phyloP scores from a whole-genome alignment of 2,797 vertebrate species.

The Chaunax sp. region DNA sequence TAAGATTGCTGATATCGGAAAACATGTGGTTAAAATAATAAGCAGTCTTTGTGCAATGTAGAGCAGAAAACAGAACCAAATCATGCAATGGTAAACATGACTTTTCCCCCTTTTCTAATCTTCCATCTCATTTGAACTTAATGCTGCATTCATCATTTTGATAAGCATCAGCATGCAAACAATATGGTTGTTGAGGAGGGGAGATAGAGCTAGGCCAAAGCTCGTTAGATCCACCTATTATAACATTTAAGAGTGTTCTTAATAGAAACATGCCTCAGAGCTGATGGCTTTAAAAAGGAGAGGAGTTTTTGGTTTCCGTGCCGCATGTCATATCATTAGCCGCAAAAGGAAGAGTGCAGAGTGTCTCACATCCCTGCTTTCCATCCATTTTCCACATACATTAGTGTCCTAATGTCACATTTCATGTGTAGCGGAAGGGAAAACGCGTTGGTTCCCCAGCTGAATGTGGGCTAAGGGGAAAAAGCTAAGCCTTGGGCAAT shows the following conservation, averaged over 20 bases:
- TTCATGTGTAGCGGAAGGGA: conserved; percentile 82
- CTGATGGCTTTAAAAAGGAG: conserved; percentile 75
- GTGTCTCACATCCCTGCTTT: conserved; percentile 77
- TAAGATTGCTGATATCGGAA: conserved; percentile 63
- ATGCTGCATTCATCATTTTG: conserved; percentile 81
- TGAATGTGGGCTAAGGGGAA: conserved; percentile 79
- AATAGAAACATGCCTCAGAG: conserved; percentile 81
- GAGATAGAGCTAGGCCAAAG: conserved; percentile 58
- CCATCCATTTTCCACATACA: conserved; percentile 81
- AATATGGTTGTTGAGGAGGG: conserved; percentile 64
- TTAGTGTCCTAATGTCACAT: conserved; percentile 84
- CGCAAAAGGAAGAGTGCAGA: conserved; percentile 64
- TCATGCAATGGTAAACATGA: conserved; percentile 70
- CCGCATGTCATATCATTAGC: conserved; percentile 80
- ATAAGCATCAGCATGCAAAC: conserved; percentile 78
- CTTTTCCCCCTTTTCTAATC: conserved; percentile 66
- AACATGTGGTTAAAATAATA: conserved; percentile 81
- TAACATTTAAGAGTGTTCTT: conserved; percentile 75
- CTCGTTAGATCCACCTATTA: conserved; percentile 83
- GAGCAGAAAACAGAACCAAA: conserved; percentile 79
- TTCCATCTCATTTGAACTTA: conserved; percentile 85
- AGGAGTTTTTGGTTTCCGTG: conserved; percentile 71
- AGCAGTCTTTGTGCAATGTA: conserved; percentile 75
- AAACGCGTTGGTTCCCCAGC: conserved; percentile 72
- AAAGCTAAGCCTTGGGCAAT: conserved; percentile 88